Percentiles rank a stretch among this genome's conserved stretches.
phyloP scores from a whole-genome alignment of 2,888 invertebrate species.

The Drosophila sordidula region DNA sequence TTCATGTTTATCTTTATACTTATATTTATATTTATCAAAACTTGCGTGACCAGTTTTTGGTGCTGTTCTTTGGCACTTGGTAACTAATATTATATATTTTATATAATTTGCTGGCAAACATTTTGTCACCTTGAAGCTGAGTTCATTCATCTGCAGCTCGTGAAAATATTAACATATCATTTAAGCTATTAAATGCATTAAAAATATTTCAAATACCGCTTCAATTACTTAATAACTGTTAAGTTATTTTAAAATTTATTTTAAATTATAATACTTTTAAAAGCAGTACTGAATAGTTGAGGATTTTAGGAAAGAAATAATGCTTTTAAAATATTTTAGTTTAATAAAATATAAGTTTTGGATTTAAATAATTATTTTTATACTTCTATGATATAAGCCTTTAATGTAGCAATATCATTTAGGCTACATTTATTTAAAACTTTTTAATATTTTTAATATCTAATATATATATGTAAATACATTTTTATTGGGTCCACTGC shows the following conservation, averaged over 20 bases:
- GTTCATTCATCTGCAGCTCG: conserved; percentile 29
- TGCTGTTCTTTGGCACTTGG: conserved; percentile 1
- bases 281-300: too few species aligned
- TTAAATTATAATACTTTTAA: too few species aligned
- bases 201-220: not conserved
- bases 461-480: not conserved
- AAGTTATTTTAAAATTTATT: not conserved
- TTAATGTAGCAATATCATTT: too few species aligned
- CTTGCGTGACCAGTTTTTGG: conserved; percentile 12
- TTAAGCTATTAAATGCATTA: conserved; percentile 1
- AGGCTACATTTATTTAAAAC: too few species aligned
- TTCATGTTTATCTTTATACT: not conserved
- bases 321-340: too few species aligned
- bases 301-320: too few species aligned
- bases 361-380: too few species aligned
- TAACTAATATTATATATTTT: conserved; percentile 1
- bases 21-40: not conserved
- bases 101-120: conserved; percentile 10
- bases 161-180: conserved; percentile 9
- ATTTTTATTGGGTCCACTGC: too few species aligned
- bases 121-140: conserved; percentile 31
- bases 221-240: too few species aligned
- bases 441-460: too few species aligned
- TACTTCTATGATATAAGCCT: too few species aligned
- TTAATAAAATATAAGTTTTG: too few species aligned